Percentiles rank a stretch among this genome's conserved stretches.
These are phyloP conservation scores for Pocillopora grandis DNA, from an alignment of 92 coral and sea anemone genomes.

Conservation along the genomic window DNA sequence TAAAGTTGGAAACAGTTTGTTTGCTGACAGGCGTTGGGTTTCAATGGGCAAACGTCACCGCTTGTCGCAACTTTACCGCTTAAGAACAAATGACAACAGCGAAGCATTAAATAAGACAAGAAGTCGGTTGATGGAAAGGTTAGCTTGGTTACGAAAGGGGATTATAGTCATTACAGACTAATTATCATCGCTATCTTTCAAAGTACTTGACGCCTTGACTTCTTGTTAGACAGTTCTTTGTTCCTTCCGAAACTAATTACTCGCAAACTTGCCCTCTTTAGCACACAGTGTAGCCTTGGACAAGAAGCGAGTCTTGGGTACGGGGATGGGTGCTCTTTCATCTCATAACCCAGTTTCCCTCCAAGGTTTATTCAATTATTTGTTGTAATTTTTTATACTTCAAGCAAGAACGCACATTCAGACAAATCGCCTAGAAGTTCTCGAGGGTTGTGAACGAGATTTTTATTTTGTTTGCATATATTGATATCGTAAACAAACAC, in stretches of 20 bases:
- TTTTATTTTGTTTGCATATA: no score
- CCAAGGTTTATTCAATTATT: no score
- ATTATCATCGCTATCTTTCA: neutral
- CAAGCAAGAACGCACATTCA: no score
- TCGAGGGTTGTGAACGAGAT: no score
- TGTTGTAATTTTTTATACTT: no score
- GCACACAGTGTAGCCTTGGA: neutral
- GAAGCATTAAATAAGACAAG: neutral
- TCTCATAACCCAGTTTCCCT: no score
- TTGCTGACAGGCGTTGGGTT: neutral
- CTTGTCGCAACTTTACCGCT: neutral
- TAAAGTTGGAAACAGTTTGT: slow-evolving; percentile 20
- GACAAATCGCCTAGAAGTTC: no score
- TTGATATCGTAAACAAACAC: no score
- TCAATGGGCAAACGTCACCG: neutral
- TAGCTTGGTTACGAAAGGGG: neutral
- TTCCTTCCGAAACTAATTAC: neutral
- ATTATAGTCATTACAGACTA: no score
- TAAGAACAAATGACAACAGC: neutral
- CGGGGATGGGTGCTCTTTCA: no score
- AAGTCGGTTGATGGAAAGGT: slow-evolving; percentile 3
- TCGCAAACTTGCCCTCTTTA: neutral
- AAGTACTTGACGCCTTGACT: neutral
- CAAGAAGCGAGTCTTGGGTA: no score
- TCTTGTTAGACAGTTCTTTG: neutral